Percentiles rank a stretch among this genome's conserved stretches.
Evolutionary conservation across 2,888 invertebrate species (phyloP).

Genomic region (Lymantria dispar): DNA sequence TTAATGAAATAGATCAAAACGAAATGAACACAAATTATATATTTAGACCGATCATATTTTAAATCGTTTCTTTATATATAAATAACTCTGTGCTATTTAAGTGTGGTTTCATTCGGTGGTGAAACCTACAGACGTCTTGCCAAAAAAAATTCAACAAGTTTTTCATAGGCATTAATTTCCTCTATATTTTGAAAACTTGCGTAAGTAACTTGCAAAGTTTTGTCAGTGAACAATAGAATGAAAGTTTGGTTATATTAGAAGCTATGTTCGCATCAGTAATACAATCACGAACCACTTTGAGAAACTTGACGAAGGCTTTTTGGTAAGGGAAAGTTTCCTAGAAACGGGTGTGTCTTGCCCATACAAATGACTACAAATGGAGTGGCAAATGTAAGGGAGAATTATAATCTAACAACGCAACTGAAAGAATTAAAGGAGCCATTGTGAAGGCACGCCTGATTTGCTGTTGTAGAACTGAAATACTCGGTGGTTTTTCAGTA

Average conservation of each 20-base stretch:
- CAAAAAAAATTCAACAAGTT: too few species aligned
- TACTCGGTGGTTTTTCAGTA: too few species aligned
- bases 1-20: too few species aligned
- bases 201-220: slow-evolving; percentile 17
- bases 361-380: slow-evolving; percentile 71
- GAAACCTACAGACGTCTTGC: too few species aligned
- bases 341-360: slow-evolving; percentile 53
- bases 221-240: slow-evolving; percentile 32
- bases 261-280: slow-evolving; percentile 54
- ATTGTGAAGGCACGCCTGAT: slow-evolving; percentile 12
- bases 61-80: too few species aligned
- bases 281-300: slow-evolving; percentile 72
- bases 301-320: slow-evolving; percentile 77
- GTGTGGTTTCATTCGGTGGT: too few species aligned
- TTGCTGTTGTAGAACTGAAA: not conserved
- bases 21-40: too few species aligned
- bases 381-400: slow-evolving; percentile 46
- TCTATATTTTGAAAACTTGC: slow-evolving; percentile 20
- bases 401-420: slow-evolving; percentile 43
- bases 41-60: too few species aligned
- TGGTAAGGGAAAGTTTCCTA: slow-evolving; percentile 66
- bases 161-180: not conserved
- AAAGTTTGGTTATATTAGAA: slow-evolving; percentile 42
- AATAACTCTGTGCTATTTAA: too few species aligned
- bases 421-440: slow-evolving; percentile 22